Evolutionary conservation across 2,888 invertebrate species (phyloP).

Genomic region (Tuberolachnus salignus): DNA sequence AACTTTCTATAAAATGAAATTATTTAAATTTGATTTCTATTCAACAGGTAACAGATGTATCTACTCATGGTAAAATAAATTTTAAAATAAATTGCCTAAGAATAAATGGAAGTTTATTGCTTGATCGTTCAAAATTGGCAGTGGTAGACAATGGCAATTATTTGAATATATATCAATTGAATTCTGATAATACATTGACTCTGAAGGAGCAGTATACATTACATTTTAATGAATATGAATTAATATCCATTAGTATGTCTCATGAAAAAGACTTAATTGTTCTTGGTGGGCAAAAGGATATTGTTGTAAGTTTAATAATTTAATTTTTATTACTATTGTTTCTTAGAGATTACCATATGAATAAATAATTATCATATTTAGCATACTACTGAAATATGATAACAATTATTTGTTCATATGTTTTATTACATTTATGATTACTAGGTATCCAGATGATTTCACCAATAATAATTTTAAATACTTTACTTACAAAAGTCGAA

Average conservation of each 20-base stretch:
- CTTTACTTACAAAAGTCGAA: too few species aligned
- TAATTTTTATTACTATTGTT: not conserved
- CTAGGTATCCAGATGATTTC: too few species aligned
- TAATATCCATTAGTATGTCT: conserved; percentile 20
- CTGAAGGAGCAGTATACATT: not conserved
- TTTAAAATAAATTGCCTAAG: conserved; percentile 21
- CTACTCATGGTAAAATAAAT: not conserved
- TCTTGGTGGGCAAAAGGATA: conserved; percentile 30
- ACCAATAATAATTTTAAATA: too few species aligned
- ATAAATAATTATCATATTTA: too few species aligned
- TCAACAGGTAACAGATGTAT: conserved; percentile 21
- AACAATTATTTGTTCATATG: too few species aligned
- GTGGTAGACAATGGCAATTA: not conserved
- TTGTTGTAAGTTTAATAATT: conserved; percentile 41
- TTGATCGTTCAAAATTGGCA: conserved; percentile 33
- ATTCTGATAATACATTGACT: not conserved
- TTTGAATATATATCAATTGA: conserved; percentile 28
- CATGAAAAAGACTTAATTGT: conserved; percentile 21
- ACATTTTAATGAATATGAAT: conserved; percentile 16
- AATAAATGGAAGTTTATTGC: conserved; percentile 31
- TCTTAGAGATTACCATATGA: too few species aligned
- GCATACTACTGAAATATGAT: too few species aligned
- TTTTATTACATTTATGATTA: too few species aligned
- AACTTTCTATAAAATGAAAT: not conserved
- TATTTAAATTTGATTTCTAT: not conserved